Evolutionary conservation across 2,888 invertebrate species (phyloP).

Genomic region (Dasypolia templi): DNA sequence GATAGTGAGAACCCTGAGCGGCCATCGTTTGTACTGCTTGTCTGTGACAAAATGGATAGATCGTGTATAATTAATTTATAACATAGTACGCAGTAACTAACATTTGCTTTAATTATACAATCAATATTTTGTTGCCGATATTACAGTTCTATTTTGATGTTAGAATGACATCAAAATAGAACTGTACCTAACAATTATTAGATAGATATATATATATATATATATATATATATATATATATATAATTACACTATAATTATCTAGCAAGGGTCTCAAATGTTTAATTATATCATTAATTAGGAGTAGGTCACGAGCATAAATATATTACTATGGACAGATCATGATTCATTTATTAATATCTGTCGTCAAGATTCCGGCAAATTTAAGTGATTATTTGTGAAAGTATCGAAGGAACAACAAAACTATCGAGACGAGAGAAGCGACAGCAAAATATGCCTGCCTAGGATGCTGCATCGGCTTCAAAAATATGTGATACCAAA

Average conservation of each 20-base stretch:
- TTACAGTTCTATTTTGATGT: slow-evolving; percentile 9
- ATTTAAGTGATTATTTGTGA: background rate
- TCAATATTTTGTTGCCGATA: slow-evolving; percentile 26
- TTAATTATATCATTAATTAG: background rate
- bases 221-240: too few relatives aligned
- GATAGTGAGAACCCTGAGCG: slow-evolving; percentile 57
- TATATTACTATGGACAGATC: background rate
- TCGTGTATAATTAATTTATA: slow-evolving; percentile 71
- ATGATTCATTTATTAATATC: background rate
- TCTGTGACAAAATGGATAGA: slow-evolving; percentile 71
- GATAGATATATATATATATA: too few relatives aligned
- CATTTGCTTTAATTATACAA: slow-evolving; percentile 60
- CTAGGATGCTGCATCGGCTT: background rate
- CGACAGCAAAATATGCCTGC: background rate
- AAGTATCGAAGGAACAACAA: background rate
- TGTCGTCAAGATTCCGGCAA: background rate
- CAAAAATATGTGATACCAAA: background rate
- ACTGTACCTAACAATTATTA: too few relatives aligned
- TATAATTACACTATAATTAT: background rate
- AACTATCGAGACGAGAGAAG: too few relatives aligned
- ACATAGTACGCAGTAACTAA: slow-evolving; percentile 46
- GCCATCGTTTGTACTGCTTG: slow-evolving; percentile 66
- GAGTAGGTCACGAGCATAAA: background rate
- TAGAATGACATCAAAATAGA: too few relatives aligned
- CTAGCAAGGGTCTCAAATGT: background rate